phyloP scores from a whole-genome alignment of 2,797 vertebrate genomes.

The Pseudochirops corinnae region DNA sequence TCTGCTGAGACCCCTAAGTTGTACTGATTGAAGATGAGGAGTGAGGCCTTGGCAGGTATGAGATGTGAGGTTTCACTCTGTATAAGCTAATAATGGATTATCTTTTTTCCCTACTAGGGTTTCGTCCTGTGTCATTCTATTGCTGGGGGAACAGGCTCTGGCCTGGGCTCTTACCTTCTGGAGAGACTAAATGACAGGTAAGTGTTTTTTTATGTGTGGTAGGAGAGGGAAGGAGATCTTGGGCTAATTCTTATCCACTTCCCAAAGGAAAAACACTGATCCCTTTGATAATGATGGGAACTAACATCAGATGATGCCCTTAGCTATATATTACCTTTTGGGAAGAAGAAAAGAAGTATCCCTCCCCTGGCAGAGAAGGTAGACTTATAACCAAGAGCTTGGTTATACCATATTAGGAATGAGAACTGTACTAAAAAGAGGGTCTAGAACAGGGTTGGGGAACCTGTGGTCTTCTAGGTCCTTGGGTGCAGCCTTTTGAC shows the following conservation, averaged over 20 bases:
- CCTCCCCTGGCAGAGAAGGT: neutral
- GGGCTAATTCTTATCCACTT: neutral
- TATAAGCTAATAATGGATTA: neutral
- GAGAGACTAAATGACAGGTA: slow-evolving; percentile 98
- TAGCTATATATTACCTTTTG: neutral
- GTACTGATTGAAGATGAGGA: neutral
- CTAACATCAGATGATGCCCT: neutral
- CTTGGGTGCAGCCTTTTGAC: too few species aligned
- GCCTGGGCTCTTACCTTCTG: slow-evolving; percentile 95
- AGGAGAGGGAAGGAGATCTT: neutral
- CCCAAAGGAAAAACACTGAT: neutral
- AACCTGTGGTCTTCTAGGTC: too few species aligned
- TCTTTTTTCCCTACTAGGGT: slow-evolving; percentile 86
- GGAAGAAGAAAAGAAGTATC: slow-evolving; percentile 26
- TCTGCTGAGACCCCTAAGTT: neutral
- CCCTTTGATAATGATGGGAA: neutral
- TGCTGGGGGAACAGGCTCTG: slow-evolving; percentile 95
- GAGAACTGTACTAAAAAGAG: neutral
- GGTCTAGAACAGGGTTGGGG: neutral
- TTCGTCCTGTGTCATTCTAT: slow-evolving; percentile 98
- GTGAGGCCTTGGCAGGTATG: neutral
- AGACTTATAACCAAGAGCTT: neutral
- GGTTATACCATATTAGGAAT: neutral
- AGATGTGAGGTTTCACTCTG: neutral
- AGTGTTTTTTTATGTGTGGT: neutral